Base-by-base conservation (phyloP, 2,797 vertebrate genomes). In the Apogon talboti region DNA sequence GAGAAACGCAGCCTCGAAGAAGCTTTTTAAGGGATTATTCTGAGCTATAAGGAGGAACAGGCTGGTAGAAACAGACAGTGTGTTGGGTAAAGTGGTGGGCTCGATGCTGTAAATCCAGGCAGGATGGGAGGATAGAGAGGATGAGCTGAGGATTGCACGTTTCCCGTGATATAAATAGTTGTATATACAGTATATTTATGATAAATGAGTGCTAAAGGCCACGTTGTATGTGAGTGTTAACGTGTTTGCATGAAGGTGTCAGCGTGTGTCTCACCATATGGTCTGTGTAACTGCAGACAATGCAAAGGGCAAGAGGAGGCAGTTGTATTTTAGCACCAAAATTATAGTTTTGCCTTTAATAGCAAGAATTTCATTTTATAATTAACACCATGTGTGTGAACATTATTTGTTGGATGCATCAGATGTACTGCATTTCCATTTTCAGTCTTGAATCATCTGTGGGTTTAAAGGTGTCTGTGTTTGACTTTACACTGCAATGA, bases 11-110 rank as follows among this genome's bases (percentile, higher is more conserved):
- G 59, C 38, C 50, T 15, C 37, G 35, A 41, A 49, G 61, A 79
- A 70, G 79, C 80, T 82, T 85, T 81, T 72, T 37, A 24, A 41
- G 67, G 79, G 83, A 83, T 89, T 87, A 84, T 62, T 71, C 12
- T 37, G 51, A 44, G 37, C 40, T 76, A 8, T 76, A 69, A 81
- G 63, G 61, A 76, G 74, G 72, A 71, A 63, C 54, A 18, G 67
- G 66, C 76, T 66, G 65, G 77, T 48, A 65, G 37, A 77, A 55
- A 57, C 44, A 51, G 58, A 57, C 44, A 51, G 65, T 77, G 54
- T 47, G 58, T 40, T 47, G 54, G 46, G 44, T 67, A 35, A 75
- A 79, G 80, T 84, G 75, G 66, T 49, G 58, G 28, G 30, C 69
- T 78, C 68, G 15, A 57, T 43, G 55, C 49, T 65, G 67, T 74